A percentile compares a stretch with the other conserved stretches of the same genome.
phyloP scores from a whole-genome alignment of 2,888 invertebrate species.

The Drosophila neotestacea region DNA sequence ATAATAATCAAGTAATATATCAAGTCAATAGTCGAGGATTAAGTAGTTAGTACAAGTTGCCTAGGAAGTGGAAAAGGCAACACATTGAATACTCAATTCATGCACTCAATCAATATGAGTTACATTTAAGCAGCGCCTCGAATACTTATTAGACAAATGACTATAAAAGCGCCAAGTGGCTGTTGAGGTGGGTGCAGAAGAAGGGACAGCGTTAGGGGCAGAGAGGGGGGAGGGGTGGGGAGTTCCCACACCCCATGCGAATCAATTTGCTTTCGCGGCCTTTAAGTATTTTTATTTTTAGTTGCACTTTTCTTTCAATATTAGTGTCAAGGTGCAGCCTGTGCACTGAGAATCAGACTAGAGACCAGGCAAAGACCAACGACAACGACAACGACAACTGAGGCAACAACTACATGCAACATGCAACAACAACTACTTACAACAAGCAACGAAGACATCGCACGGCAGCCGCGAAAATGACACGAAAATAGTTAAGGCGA shows the following conservation, averaged over 20 bases:
- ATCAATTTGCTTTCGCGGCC: constrained; percentile 63
- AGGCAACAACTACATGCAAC: constrained; percentile 11
- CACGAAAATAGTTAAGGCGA: constrained; percentile 40
- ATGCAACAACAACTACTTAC: constrained; percentile 37
- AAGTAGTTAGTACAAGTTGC: constrained; percentile 1
- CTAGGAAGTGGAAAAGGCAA: not conserved
- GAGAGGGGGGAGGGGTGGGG: constrained; percentile 5
- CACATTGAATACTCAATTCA: constrained; percentile 19
- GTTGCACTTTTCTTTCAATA: constrained; percentile 68
- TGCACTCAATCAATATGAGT: constrained; percentile 27
- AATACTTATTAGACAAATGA: constrained; percentile 35
- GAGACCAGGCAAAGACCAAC: constrained; percentile 38
- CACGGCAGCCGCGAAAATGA: constrained; percentile 40
- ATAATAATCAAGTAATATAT: constrained; percentile 16
- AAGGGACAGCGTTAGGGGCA: too few relatives aligned
- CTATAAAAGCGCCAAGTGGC: constrained; percentile 55
- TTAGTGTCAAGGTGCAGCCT: constrained; percentile 79
- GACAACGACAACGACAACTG: constrained; percentile 36
- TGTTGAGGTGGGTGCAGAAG: constrained; percentile 11
- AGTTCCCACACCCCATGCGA: constrained; percentile 30
- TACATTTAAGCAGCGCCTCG: constrained; percentile 20
- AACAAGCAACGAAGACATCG: constrained; percentile 39
- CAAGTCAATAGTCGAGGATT: constrained; percentile 15
- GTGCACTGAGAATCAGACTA: constrained; percentile 46
- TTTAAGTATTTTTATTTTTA: constrained; percentile 68